These are phyloP conservation scores for Passer montanus DNA, from an alignment of 2,113 vertebrate genomes.

Conservation along the genomic window DNA sequence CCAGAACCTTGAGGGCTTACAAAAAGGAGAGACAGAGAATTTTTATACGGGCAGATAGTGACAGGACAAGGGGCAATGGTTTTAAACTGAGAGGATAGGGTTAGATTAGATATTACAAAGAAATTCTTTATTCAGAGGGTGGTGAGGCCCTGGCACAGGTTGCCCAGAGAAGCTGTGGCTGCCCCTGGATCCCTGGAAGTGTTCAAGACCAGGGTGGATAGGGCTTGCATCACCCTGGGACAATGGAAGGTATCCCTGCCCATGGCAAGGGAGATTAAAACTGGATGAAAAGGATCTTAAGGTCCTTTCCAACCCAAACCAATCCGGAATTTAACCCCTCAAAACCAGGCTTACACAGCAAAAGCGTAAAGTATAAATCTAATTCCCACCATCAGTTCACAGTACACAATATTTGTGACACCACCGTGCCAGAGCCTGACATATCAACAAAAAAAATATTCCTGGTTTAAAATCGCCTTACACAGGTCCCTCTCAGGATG, in stretches of 20 bases:
- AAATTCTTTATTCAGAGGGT: neutral
- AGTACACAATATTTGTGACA: fast-evolving
- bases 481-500: neutral
- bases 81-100: neutral
- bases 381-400: neutral
- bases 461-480: neutral
- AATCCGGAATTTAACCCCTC: neutral
- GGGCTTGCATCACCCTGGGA: neutral
- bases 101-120: neutral
- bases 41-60: neutral
- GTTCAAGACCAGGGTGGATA: fast-evolving
- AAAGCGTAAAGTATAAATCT: neutral
- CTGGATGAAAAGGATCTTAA: neutral
- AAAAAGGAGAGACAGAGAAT: neutral
- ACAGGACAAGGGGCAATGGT: neutral
- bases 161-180: neutral
- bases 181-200: neutral
- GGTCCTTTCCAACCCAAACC: neutral
- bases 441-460: neutral
- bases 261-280: neutral
- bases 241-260: neutral
- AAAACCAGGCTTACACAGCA: neutral
- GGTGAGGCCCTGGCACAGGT: fast-evolving
- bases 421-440: neutral
- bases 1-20: neutral